Base-by-base conservation (phyloP, 2,888 invertebrate species). In the Pollenia angustigena region DNA sequence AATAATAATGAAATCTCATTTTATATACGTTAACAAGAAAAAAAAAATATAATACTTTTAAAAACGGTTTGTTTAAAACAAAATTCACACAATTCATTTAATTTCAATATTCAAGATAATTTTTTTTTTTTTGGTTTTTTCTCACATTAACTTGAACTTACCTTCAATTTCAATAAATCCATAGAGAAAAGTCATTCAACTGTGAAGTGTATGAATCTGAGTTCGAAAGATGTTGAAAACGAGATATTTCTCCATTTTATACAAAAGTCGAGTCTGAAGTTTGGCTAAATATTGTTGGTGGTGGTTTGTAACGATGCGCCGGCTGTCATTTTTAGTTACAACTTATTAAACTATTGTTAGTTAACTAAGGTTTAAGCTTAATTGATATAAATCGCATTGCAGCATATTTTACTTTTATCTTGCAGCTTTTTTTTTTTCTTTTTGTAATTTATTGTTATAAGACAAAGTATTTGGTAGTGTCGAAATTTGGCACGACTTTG, bases 401-500 rank as follows among this genome's bases (percentile, higher is more conserved):
- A 83, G 86, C 68, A 60, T 68, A 48, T 66, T 66, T 75, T 50
- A 44, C 54, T 46, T 11, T 23, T 23, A 72, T 76, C 46, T 50
- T 18, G 32, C 46, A 60, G 68, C 9, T 81, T 78, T 66, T 58
- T 68, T 14, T 50, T 18, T n/a, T 18, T 18, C 1, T 18, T 1
- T 75, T 54, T 23, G 18, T 12, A 81, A 84, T 87, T 87, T 87
- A 87, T 87, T 87, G 87, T 87, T 87, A 87, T 84, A 87, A 87
- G 72, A 78, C 72, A 87, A 87, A 87, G 84, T 87, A 50, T 14
- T 42, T 56, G 48, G 48, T 62, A 46, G 16, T 62, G 18, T 71
- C 60, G 16, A n/a, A n/a, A 12, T 46, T 60, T 48, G 16, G 54
- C 9, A 40, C 50, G 6, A 40, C 62, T 14, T 48, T 50, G 75